phyloP scores from a whole-genome alignment of 1,140 invertebrate genomes.

The Papilio machaon region DNA sequence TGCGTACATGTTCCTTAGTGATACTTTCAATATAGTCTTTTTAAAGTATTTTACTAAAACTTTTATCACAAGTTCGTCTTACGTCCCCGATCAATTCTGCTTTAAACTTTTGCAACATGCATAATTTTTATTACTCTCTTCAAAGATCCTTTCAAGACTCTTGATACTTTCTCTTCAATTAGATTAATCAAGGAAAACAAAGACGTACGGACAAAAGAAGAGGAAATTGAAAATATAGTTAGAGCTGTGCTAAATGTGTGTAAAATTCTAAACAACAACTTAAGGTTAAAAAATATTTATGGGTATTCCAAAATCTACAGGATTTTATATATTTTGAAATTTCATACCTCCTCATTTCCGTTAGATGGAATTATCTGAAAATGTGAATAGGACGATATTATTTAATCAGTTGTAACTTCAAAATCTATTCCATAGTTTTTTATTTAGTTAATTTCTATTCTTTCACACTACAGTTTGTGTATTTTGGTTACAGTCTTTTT shows the following conservation, averaged over 20 bases:
- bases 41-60: no score
- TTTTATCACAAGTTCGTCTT: no score
- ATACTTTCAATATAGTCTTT: no score
- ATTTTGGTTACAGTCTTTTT: background rate
- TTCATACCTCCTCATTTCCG: constrained; percentile 29
- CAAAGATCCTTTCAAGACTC: background rate
- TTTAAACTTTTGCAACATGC: background rate
- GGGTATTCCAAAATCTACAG: background rate
- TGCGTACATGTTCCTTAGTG: no score
- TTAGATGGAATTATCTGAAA: constrained; percentile 29
- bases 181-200: background rate
- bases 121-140: background rate
- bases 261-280: background rate
- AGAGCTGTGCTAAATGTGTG: background rate
- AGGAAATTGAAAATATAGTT: constrained; percentile 4
- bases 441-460: background rate
- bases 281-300: background rate
- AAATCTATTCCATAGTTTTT: background rate
- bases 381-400: constrained; percentile 18
- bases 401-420: background rate
- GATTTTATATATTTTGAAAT: constrained; percentile 23
- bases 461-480: background rate
- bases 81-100: no score
- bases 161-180: background rate
- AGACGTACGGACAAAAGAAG: constrained; percentile 17